Evolutionary conservation across 2,797 vertebrate species (phyloP), one percentile per base, ranked within the genome.

Genomic region (Schizothorax lantsangensis): DNA sequence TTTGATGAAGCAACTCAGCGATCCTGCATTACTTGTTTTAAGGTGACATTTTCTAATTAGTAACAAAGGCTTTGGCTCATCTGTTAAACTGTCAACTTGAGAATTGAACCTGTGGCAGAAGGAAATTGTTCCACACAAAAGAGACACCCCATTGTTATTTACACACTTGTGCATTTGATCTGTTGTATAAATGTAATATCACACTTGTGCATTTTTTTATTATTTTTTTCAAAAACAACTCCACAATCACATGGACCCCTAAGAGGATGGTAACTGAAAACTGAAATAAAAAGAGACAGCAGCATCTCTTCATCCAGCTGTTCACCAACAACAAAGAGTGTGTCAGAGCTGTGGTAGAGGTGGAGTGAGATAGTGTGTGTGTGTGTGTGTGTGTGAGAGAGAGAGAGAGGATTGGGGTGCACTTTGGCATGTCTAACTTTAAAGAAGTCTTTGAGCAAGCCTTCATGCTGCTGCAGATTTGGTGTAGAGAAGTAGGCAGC

Each of bases 391-490:
- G 8, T 36, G 66, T 43, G 69, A 15, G 38, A 23, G 21, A n/a
- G 71, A 4, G 6, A n/a, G 40, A 15, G 71, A 0, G 5, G 7
- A 78, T 59, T 15, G 12, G 26, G 40, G 19, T 86, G 30, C 23
- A 38, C 43, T 71, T 71, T 47, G 21, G 66, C 17, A 23, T 59
- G 45, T 26, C n/a, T 62, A 9, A 49, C 68, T 74, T 66, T 66
- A 73, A 80, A 80, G 69, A 77, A 81, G 57, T 54, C 52, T 81
- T 86, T 81, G 26, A 64, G 68, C 52, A 82, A 68, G 69, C 64
- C 45, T 71, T 71, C 66, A 69, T 71, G 47, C 7, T 38, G 33
- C 21, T 82, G 66, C 66, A 71, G 80, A 71, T 71, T 54, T 71
- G 23, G 33, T 81, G 47, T 47, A 23, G 23, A 43, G 17, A 43